A percentile compares a stretch with the other conserved stretches of the same genome.
phyloP scores from a whole-genome alignment of 2,888 invertebrate genomes.

The Erebia palarica region DNA sequence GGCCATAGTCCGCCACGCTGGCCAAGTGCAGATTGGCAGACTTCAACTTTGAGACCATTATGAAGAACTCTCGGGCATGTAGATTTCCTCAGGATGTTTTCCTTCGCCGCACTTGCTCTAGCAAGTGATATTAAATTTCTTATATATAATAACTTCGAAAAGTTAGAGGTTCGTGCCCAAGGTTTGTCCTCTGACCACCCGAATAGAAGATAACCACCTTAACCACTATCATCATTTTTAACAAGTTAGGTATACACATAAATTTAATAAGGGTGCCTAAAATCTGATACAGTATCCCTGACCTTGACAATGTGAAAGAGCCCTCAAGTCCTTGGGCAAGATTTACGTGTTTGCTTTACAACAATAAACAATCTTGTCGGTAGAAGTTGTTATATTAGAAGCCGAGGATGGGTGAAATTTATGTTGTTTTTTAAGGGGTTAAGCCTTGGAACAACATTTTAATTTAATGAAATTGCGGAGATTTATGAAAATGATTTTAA shows the following conservation, averaged over 20 bases:
- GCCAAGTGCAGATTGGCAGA: too few species aligned
- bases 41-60: too few species aligned
- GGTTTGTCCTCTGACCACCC: too few species aligned
- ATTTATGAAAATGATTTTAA: conserved; percentile 20
- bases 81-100: too few species aligned
- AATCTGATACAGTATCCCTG: neutral
- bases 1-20: too few species aligned
- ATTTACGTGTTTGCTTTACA: conserved; percentile 12
- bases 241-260: neutral
- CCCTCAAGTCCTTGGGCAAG: conserved; percentile 10
- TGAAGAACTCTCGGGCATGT: too few species aligned
- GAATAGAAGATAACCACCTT: too few species aligned
- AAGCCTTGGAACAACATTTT: conserved; percentile 11
- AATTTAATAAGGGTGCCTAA: neutral
- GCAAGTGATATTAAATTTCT: too few species aligned
- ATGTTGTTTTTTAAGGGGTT: conserved; percentile 17
- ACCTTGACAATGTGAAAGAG: neutral
- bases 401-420: conserved; percentile 10
- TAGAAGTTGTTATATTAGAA: conserved; percentile 14
- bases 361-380: conserved; percentile 14
- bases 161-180: too few species aligned
- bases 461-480: conserved; percentile 5
- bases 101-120: too few species aligned
- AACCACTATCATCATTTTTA: too few species aligned
- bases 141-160: too few species aligned